A percentile compares a stretch with the other conserved stretches of the same genome.
These are phyloP conservation scores for Babylonia areolata DNA, from an alignment of 1,140 invertebrate species.

Conservation along the genomic window DNA sequence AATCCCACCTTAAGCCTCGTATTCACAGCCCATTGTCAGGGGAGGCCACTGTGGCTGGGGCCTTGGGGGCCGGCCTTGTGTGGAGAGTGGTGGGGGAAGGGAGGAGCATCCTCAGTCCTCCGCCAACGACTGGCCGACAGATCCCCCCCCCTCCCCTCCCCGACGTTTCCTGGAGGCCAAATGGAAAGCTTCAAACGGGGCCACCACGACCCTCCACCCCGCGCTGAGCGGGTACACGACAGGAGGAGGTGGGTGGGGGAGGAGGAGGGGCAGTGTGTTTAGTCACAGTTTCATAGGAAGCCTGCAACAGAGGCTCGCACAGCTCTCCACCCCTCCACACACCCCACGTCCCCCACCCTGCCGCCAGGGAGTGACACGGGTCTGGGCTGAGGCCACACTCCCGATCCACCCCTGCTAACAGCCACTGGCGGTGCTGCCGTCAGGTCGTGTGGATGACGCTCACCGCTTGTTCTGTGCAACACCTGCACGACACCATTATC, in stretches of 20 bases:
- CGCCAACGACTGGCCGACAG: conserved; percentile 2
- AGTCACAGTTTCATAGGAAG: conserved; percentile 1
- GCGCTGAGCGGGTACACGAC: neutral
- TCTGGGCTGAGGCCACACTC: too few relatives aligned
- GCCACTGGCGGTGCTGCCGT: too few relatives aligned
- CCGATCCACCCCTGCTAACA: too few relatives aligned
- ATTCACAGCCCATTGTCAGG: conserved; percentile 4
- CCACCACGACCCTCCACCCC: neutral
- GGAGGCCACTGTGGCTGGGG: neutral
- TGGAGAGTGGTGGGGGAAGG: neutral
- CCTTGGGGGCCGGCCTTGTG: conserved; percentile 1
- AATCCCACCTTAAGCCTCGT: conserved; percentile 17
- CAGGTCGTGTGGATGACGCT: too few relatives aligned
- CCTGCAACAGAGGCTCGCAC: conserved; percentile 24
- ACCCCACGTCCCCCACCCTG: too few relatives aligned
- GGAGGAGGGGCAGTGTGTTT: neutral
- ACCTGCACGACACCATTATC: too few relatives aligned
- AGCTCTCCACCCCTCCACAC: neutral
- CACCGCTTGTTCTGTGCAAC: too few relatives aligned
- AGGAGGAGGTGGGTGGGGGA: neutral
- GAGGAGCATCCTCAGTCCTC: conserved; percentile 17
- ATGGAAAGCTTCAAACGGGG: conserved; percentile 1
- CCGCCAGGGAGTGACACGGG: too few relatives aligned
- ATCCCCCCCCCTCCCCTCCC: neutral
- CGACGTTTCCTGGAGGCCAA: conserved; percentile 19